These are phyloP conservation scores for Macropodus opercularis DNA, from an alignment of 2,797 vertebrate genomes.

Conservation along the genomic window DNA sequence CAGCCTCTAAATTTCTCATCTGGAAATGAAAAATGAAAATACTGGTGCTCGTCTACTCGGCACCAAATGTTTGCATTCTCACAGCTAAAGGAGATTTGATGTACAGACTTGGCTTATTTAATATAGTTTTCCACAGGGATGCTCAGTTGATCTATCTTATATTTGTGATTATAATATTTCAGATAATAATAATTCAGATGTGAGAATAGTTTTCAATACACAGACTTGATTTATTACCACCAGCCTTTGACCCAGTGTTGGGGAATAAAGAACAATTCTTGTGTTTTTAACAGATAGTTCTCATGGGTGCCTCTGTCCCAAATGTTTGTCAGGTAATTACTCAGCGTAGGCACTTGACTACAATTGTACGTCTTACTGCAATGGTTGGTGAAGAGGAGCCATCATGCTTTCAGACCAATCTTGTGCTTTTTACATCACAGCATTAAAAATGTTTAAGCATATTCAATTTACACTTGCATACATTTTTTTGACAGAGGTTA, in stretches of 20 bases:
- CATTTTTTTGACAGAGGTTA: conserved; percentile 52
- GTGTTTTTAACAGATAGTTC: conserved; percentile 30
- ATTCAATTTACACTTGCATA: conserved; percentile 58
- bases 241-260: conserved; percentile 22
- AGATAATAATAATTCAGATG: no score
- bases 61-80: conserved; percentile 16
- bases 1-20: conserved; percentile 56
- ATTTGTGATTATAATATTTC: conserved; percentile 23
- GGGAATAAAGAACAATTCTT: conserved; percentile 20
- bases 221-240: conserved; percentile 34
- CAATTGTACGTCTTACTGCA: conserved; percentile 50
- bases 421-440: conserved; percentile 72
- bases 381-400: conserved; percentile 72
- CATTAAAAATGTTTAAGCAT: conserved; percentile 77
- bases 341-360: conserved; percentile 46
- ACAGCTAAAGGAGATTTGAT: conserved; percentile 15
- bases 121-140: conserved; percentile 29
- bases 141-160: conserved; percentile 11
- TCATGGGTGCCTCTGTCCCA: conserved; percentile 41
- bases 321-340: conserved; percentile 56
- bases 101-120: conserved; percentile 19
- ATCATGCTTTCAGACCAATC: conserved; percentile 82
- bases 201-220: conserved; percentile 27
- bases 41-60: neutral
- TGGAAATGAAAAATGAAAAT: conserved; percentile 6